Evolutionary conservation across 2,113 vertebrate genomes (phyloP).

Genomic region (Brachyhypopomus gauderio): DNA sequence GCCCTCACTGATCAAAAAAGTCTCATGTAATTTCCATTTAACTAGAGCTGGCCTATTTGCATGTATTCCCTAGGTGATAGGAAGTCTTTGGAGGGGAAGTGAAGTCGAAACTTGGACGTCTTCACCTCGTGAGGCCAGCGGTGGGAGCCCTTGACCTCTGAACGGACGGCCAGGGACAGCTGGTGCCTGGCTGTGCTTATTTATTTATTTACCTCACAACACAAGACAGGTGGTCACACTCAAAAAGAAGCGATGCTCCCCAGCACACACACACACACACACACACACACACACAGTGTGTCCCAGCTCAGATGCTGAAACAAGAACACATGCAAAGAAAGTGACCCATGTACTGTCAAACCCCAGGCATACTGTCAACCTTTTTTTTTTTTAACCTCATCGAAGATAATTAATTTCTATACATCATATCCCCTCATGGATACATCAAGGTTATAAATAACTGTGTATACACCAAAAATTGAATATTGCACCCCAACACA

Average conservation of each 20-base stretch:
- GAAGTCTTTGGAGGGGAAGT: conserved; percentile 71
- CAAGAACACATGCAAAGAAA: conserved; percentile 57
- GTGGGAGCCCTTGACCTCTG: conserved; percentile 84
- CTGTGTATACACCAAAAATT: background rate
- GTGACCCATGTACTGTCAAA: conserved; percentile 44
- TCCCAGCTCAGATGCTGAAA: conserved; percentile 51
- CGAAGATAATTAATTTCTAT: conserved; percentile 34
- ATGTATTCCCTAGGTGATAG: conserved; percentile 61
- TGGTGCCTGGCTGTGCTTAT: conserved; percentile 75
- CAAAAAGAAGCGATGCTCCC: conserved; percentile 74
- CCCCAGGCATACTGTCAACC: conserved; percentile 26
- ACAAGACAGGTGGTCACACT: conserved; percentile 86
- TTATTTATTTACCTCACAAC: conserved; percentile 83
- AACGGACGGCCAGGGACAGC: conserved; percentile 80
- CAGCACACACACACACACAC: conserved; percentile 65
- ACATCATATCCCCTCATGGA: background rate
- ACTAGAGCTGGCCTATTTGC: conserved; percentile 54
- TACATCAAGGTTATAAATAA: conserved; percentile 26
- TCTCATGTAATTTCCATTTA: conserved; percentile 59
- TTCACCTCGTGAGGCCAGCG: conserved; percentile 79
- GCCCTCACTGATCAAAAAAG: conserved; percentile 62
- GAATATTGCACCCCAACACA: background rate
- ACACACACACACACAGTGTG: conserved; percentile 47
- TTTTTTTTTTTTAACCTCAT: background rate
- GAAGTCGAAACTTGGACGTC: conserved; percentile 78